A percentile compares a stretch with the other conserved stretches of the same genome.
phyloP scores from a whole-genome alignment of 2,888 invertebrate genomes.

The Cancer borealis region DNA sequence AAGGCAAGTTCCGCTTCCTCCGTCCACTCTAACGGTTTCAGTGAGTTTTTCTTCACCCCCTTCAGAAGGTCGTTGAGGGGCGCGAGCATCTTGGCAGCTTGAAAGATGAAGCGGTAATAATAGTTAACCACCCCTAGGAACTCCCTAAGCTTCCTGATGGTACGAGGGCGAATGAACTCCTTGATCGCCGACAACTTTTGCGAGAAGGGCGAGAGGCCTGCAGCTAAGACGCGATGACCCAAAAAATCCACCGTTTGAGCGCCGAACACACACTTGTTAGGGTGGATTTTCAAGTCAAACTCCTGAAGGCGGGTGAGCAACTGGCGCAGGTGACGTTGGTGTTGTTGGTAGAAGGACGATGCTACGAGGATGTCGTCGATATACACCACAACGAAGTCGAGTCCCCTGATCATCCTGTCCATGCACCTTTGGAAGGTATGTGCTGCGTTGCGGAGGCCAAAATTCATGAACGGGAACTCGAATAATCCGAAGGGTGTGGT shows the following conservation, averaged over 20 bases:
- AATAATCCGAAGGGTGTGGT: no score
- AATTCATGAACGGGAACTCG: no score
- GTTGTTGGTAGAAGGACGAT: not conserved
- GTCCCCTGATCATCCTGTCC: not conserved
- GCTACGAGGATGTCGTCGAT: not conserved
- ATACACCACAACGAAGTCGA: not conserved
- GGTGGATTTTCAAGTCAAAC: not conserved
- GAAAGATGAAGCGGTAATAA: constrained; percentile 30
- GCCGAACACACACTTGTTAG: constrained; percentile 50
- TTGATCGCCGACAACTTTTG: constrained; percentile 10
- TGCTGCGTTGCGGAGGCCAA: no score
- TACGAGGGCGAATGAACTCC: constrained; percentile 26
- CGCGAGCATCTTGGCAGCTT: not conserved
- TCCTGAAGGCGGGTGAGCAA: not conserved
- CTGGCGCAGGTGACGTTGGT: not conserved
- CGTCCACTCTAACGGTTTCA: not conserved
- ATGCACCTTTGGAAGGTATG: not conserved
- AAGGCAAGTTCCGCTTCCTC: not conserved
- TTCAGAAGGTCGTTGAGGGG: constrained; percentile 46
- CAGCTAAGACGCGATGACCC: not conserved
- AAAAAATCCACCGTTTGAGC: not conserved
- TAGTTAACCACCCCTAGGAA: constrained; percentile 43
- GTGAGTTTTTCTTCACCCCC: not conserved
- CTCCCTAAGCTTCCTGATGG: not conserved
- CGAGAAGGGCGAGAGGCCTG: not conserved